Percentiles rank a stretch among this genome's conserved stretches.
Conservation (phyloP, 2,888 invertebrate genomes). For the Abscondita cerata region DNA sequence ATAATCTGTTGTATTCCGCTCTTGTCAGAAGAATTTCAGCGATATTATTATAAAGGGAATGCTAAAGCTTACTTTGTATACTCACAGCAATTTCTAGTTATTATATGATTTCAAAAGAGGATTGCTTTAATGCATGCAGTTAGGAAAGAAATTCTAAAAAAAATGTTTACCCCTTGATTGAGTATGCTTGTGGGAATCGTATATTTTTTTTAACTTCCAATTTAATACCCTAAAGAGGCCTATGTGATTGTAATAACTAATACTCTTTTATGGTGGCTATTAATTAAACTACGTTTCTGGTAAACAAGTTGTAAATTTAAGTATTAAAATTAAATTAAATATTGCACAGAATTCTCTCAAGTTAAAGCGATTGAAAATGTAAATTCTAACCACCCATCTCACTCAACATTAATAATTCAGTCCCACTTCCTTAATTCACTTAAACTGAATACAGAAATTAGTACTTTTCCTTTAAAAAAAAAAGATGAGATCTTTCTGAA, state of each 20-base stretch:
- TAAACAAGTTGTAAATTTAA: slow-evolving; percentile 9
- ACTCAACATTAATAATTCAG: slow-evolving; percentile 8
- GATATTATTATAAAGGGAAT: no score
- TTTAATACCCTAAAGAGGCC: not conserved
- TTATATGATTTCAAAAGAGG: no score
- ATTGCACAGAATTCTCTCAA: not conserved
- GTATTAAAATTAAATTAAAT: slow-evolving; percentile 10
- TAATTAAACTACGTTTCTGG: not conserved
- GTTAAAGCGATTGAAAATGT: slow-evolving; percentile 10
- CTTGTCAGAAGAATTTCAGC: no score
- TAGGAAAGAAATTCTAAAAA: not conserved
- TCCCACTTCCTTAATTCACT: slow-evolving; percentile 1
- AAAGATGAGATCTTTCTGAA: no score
- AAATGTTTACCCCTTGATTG: not conserved
- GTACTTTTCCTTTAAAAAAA: no score
- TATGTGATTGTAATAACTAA: not conserved
- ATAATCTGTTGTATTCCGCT: no score
- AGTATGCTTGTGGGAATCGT: not conserved
- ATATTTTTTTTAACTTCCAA: slow-evolving; percentile 3
- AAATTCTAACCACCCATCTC: slow-evolving; percentile 7
- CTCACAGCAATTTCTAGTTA: no score
- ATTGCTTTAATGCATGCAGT: not conserved
- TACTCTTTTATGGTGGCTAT: no score
- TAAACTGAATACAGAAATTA: slow-evolving; percentile 2
- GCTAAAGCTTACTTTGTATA: no score